Evolutionary conservation across 2,888 invertebrate genomes (phyloP).

Genomic region (Aphelenchoides bicaudatus): DNA sequence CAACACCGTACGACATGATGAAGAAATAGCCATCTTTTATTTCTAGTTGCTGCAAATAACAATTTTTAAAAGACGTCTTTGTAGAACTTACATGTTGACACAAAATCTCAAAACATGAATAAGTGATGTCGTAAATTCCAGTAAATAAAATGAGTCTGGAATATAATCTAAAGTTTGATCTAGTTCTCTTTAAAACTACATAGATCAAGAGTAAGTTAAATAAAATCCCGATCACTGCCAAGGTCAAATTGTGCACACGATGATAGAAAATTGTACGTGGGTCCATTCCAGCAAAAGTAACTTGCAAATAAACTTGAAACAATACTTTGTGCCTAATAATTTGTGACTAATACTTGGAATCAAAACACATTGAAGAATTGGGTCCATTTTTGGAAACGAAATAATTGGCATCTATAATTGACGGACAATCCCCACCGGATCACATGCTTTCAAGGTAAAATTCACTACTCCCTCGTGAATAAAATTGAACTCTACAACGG

Average conservation of each 20-base stretch:
- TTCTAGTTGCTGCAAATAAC: neutral
- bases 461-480: too few species aligned
- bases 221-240: neutral
- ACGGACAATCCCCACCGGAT: too few species aligned
- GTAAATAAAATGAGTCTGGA: neutral
- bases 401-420: too few species aligned
- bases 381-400: too few species aligned
- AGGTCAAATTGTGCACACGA: slow-evolving; percentile 2
- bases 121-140: slow-evolving; percentile 1
- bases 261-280: neutral
- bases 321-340: too few species aligned
- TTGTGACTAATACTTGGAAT: too few species aligned
- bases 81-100: slow-evolving; percentile 5
- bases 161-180: neutral
- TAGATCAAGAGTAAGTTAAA: neutral
- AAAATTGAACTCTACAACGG: too few species aligned
- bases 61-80: neutral
- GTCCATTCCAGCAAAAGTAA: too few species aligned
- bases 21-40: neutral
- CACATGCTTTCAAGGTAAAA: too few species aligned
- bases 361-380: too few species aligned
- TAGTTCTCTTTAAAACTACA: neutral
- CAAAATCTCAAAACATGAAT: neutral
- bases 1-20: neutral
- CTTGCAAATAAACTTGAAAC: too few species aligned